Evolutionary conservation across 2,888 invertebrate genomes (phyloP).

Genomic region (Pristionchus maxplancki): DNA sequence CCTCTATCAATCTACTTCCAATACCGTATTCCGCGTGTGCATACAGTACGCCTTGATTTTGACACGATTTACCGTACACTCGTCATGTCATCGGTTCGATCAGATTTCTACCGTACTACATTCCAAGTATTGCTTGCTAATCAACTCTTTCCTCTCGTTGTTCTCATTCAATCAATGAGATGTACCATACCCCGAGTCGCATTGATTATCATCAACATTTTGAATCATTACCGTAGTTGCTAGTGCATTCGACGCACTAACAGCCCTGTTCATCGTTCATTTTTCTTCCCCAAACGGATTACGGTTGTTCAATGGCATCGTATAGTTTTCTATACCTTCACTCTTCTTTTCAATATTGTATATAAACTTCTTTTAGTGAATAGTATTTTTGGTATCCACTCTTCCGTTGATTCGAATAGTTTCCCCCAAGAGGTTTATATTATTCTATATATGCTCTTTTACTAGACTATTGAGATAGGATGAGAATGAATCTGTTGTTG

Average conservation of each 20-base stretch:
- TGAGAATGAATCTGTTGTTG: slow-evolving; percentile 42
- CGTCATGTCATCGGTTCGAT: neutral
- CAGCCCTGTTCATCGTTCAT: slow-evolving; percentile 18
- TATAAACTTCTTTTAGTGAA: slow-evolving; percentile 25
- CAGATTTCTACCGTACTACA: slow-evolving; percentile 30
- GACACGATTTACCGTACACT: slow-evolving; percentile 34
- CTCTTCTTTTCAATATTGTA: slow-evolving; percentile 20
- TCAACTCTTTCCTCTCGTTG: slow-evolving; percentile 25
- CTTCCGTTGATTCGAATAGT: slow-evolving; percentile 44
- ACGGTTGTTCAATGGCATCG: slow-evolving; percentile 38
- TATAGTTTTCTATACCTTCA: slow-evolving; percentile 34
- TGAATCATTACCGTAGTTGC: slow-evolving; percentile 31
- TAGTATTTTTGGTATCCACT: neutral
- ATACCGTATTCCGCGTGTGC: slow-evolving; percentile 30
- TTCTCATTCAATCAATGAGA: slow-evolving; percentile 16
- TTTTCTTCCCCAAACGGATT: slow-evolving; percentile 8
- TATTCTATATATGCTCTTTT: neutral
- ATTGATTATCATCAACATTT: slow-evolving; percentile 31
- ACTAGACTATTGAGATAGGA: slow-evolving; percentile 35
- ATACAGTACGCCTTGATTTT: neutral
- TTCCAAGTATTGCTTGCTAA: slow-evolving; percentile 14
- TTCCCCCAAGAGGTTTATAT: neutral
- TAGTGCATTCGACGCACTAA: slow-evolving; percentile 38
- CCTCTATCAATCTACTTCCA: slow-evolving; percentile 27
- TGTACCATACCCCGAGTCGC: slow-evolving; percentile 32